Evolutionary conservation across 2,797 vertebrate species (phyloP), one percentile per base, ranked within the genome.

Genomic region (Paguma larvata): DNA sequence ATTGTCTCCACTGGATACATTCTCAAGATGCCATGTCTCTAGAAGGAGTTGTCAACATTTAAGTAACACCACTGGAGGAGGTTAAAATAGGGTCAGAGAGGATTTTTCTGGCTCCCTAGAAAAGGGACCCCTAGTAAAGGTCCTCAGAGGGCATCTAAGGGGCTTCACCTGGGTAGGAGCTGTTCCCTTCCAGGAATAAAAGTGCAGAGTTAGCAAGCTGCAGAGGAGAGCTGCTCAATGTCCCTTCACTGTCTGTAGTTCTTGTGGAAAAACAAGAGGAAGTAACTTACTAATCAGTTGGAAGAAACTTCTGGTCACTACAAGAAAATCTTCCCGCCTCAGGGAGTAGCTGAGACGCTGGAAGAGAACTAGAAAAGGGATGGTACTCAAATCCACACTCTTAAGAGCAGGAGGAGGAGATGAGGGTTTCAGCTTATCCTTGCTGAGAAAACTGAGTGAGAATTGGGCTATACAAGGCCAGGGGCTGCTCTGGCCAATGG

Each of bases 251-350:
- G 67, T 83, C 65, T 44, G 68, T 32, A 56, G 82, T 21, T 34
- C 75, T 82, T 91, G 48, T 9, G 27, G 44, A 51, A 83, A 92
- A 96, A 67, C 32, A 93, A 88, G 46, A 95, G 32, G 75, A 96
- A 96, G 23, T 84, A 94, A 96, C 68, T 96, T 63, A 93, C 30
- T 96, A 63, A 78, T 68, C 68, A 51, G 5, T 65, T 89, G 65
- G 18, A 86, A 92, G 78, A 94, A 94, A 96, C n/a, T 78, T 53
- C 77, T 78, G 32, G 41, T 83, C 90, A 80, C 53, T 65, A 59
- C 3, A 75, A 75, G 68, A 87, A 89, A 89, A 92, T 25, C 86
- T 51, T 78, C 75, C 48, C 73, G 79, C 78, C 44, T 68, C 53
- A 70, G 9, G 19, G 27, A 93, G 73, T 21, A 78, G 63, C 16